A percentile compares a stretch with the other conserved stretches of the same genome.
These are phyloP conservation scores for Synanthedon myopaeformis DNA, from an alignment of 2,888 invertebrate genomes.

Conservation along the genomic window DNA sequence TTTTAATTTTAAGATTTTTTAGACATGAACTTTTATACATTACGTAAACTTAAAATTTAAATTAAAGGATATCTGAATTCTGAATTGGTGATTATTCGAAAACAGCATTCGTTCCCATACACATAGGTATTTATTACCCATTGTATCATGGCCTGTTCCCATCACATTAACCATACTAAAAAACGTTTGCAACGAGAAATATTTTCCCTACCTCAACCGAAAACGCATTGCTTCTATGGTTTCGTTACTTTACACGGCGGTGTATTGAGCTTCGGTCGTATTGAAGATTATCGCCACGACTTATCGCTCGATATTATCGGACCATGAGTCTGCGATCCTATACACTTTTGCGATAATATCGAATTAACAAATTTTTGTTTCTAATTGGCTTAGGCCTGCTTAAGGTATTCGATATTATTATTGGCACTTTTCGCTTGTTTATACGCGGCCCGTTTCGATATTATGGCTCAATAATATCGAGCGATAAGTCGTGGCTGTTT, in stretches of 20 bases:
- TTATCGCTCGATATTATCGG: too few species aligned
- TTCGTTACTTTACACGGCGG: slow-evolving; percentile 56
- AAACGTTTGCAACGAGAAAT: slow-evolving; percentile 12
- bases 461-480: too few species aligned
- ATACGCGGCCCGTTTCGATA: too few species aligned
- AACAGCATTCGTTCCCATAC: slow-evolving; percentile 30
- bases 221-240: slow-evolving; percentile 54
- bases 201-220: slow-evolving; percentile 29
- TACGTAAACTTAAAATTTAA: slow-evolving; percentile 36
- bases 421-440: too few species aligned
- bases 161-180: slow-evolving; percentile 33
- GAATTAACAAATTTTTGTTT: too few species aligned
- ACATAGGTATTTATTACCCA: slow-evolving; percentile 54
- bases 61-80: slow-evolving; percentile 25
- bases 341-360: too few species aligned
- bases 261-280: neutral
- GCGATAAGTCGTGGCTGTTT: too few species aligned
- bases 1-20: too few species aligned
- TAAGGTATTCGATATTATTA: too few species aligned
- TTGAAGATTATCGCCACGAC: neutral
- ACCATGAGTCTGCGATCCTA: too few species aligned
- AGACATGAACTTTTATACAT: slow-evolving; percentile 18
- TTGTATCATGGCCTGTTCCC: slow-evolving; percentile 59
- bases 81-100: slow-evolving; percentile 30
- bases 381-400: too few species aligned